A percentile compares a stretch with the other conserved stretches of the same genome.
phyloP scores from a whole-genome alignment of 2,113 vertebrate species.

The Fukomys damarensis region DNA sequence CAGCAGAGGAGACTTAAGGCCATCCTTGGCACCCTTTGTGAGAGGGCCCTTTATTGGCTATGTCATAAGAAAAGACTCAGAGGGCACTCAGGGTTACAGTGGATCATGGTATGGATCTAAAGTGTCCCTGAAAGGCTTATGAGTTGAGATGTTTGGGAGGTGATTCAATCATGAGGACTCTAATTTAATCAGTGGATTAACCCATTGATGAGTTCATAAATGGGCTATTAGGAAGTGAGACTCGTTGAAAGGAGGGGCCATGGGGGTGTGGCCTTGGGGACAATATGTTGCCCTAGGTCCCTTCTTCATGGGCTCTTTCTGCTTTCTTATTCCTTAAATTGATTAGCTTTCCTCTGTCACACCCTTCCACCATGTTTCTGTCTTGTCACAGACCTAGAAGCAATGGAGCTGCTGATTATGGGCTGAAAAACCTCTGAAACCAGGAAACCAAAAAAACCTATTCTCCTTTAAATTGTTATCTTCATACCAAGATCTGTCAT shows the following conservation, averaged over 20 bases:
- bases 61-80: neutral
- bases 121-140: neutral
- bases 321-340: neutral
- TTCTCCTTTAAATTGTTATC: neutral
- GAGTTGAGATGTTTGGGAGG: neutral
- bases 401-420: neutral
- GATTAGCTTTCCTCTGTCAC: neutral
- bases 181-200: neutral
- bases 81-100: neutral
- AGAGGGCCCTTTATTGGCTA: neutral
- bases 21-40: neutral
- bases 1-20: neutral
- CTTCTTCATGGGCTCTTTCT: neutral
- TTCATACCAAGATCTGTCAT: too few relatives aligned
- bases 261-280: neutral
- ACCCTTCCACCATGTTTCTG: neutral
- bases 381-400: neutral
- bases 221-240: neutral
- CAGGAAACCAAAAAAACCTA: neutral
- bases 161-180: neutral
- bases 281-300: neutral
- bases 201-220: neutral
- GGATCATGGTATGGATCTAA: neutral
- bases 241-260: neutral
- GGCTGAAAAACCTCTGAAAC: neutral